Base-by-base conservation (phyloP, 2,888 invertebrate species). In the Athalia circularis region DNA sequence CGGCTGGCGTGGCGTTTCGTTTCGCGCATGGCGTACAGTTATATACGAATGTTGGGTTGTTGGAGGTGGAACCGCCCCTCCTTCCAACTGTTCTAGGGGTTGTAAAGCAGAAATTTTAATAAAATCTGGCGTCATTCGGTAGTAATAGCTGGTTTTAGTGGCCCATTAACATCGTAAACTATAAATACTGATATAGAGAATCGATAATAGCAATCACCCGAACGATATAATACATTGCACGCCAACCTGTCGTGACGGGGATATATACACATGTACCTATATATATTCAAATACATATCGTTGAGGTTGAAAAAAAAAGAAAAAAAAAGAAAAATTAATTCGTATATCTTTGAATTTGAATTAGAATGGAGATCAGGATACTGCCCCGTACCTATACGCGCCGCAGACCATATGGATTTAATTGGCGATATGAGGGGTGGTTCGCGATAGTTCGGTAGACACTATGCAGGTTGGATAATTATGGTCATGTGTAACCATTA, bases 401-500 rank as follows among this genome's bases (percentile, higher is more conserved):
- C 29, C 29, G 29, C 29, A 29, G 62, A 59, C 6, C n/a, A 43
- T 47, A 45, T 50, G 48, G 75, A 75, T 75, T 75, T 64, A 75
- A 75, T 75, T 75, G 59, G 15, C 9, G 59, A 72, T 45, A 47
- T 5, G 59, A 43, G n/a, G 13, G 61, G 15, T 8, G 8, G 7
- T 59, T n/a, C 8, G 47, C 62, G 62, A 75, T 75, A 75, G 75
- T 75, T 75, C 29, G 45, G 75, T 62, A n/a, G 47, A 13, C 59
- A 13, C 8, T 59, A 29, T 29, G 2, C 29, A 29, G 15, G 47
- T 8, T 81, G 83, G 82, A 83, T 84, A 85, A 87, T 87, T 85
- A 83, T 80, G 80, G 85, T 84, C 84, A 86, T 87, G 84, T 84
- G 81, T 87, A 87, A 86, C 85, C 87, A 87, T 87, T 87, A 87